Base-by-base conservation (phyloP, 2,797 vertebrate genomes). In the Moxostoma hubbsi region DNA sequence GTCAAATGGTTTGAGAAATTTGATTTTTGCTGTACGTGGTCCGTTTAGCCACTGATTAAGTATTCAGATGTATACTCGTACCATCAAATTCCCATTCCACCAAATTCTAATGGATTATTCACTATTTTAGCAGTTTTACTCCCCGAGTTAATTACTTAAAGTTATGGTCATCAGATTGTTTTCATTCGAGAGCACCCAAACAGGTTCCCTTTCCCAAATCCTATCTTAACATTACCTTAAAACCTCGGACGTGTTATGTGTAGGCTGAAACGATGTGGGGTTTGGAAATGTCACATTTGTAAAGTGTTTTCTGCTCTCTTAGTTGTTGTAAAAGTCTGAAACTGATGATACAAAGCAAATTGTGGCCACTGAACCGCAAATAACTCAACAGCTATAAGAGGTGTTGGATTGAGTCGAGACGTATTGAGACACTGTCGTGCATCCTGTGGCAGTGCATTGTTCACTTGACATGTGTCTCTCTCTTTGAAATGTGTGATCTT, bases 231-330 rank as follows among this genome's bases (percentile, higher is more conserved):
- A 2, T 24, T 24, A 24, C 24, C 24, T 24, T 24, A 24, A 24
- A 24, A 24, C 24, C 36, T 54, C 65, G 43, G 63, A 69, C 10
- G 66, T 69, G 49, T 70, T 70, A 46, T 24, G 63, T 78, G 66
- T 77, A n/a, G 51, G 45, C 55, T 6, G 10, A 18, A 61, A 24
- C 16, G 6, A 0, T 68, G 54, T 62, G 65, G 55, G 75, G 55
- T 69, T 50, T 50, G 46, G 16, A 36, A 1, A 24, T 9, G 74
- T 59, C 65, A n/a, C 74, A 57, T 70, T 70, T 63, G 47, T 77
- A 67, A 67, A 12, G 55, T 78, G 9, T 53, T 70, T 62, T 73
- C 61, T 43, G 13, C 46, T 68, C 61, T 75, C 73, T 63, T 54
- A 53, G 4, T 13, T 54, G 10, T 75, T 62, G 54, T 53, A n/a